Percentiles rank a stretch among this genome's conserved stretches.
Conservation (phyloP, 1,140 invertebrate genomes). For the Leguminivora glycinivorella region DNA sequence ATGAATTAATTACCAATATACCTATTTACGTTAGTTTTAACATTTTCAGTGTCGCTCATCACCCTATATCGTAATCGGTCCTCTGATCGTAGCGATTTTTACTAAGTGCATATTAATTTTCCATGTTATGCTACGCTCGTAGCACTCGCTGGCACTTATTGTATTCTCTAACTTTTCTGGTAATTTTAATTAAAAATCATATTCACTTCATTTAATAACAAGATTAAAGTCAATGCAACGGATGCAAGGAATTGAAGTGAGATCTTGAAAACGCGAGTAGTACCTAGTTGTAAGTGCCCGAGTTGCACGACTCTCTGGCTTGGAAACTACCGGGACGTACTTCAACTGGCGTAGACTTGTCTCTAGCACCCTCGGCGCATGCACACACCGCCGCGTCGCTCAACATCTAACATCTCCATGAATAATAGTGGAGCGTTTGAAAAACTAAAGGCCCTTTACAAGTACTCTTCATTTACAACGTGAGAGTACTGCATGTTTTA, state of each 20-base stretch:
- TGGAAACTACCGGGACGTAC: conserved; percentile 29
- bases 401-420: not conserved
- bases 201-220: too few relatives aligned
- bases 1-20: too few relatives aligned
- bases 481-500: not conserved
- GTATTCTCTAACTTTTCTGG: too few relatives aligned
- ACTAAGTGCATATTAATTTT: too few relatives aligned
- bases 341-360: conserved; percentile 40
- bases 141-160: too few relatives aligned
- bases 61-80: too few relatives aligned
- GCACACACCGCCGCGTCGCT: conserved; percentile 34
- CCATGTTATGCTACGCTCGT: too few relatives aligned
- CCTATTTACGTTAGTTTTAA: too few relatives aligned
- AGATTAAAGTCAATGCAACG: not conserved
- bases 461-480: not conserved
- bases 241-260: conserved; percentile 12
- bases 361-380: conserved; percentile 30
- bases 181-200: too few relatives aligned
- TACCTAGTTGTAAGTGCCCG: conserved; percentile 31
- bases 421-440: not conserved
- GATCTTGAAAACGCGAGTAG: conserved; percentile 31
- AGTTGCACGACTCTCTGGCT: conserved; percentile 38
- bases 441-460: not conserved
- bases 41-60: too few relatives aligned
- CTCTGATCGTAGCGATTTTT: too few relatives aligned